Conservation (phyloP, 64 coral and sea anemone species). For the Dendronephthya gigantea region DNA sequence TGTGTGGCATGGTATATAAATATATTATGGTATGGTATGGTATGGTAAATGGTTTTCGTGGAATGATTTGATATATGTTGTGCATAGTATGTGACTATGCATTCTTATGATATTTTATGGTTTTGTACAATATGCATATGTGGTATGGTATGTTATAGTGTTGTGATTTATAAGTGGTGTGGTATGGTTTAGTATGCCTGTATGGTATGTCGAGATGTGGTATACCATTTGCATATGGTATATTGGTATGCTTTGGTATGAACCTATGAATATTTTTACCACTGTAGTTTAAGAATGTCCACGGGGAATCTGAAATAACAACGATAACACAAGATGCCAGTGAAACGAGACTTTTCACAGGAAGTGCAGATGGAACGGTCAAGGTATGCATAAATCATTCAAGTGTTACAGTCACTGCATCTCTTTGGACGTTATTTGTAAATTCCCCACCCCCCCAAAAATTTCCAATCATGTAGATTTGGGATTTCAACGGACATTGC, state of each 20-base stretch:
- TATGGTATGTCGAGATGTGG: too few species aligned
- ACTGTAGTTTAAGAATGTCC: conserved; percentile 81
- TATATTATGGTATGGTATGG: background rate
- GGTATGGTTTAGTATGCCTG: background rate
- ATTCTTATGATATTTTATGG: too few species aligned
- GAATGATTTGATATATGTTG: background rate
- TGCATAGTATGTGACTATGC: too few species aligned
- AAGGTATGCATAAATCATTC: conserved; percentile 36
- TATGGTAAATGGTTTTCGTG: background rate
- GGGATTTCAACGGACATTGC: conserved; percentile 99
- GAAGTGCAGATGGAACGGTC: conserved; percentile 84
- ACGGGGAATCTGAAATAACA: conserved; percentile 84
- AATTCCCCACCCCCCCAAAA: background rate
- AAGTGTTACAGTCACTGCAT: too few species aligned
- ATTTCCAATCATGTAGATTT: conserved; percentile 39
- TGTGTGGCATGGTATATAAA: background rate
- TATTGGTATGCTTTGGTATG: too few species aligned
- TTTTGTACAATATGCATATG: background rate
- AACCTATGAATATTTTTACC: background rate
- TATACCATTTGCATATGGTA: too few species aligned
- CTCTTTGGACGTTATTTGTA: too few species aligned
- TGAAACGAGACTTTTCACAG: conserved; percentile 84
- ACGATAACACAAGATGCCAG: conserved; percentile 74
- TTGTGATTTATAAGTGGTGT: too few species aligned
- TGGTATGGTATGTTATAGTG: too few species aligned